Evolutionary conservation across 2,888 invertebrate species (phyloP), one percentile per base, ranked within the genome.

Genomic region (Ferrisia virgata): DNA sequence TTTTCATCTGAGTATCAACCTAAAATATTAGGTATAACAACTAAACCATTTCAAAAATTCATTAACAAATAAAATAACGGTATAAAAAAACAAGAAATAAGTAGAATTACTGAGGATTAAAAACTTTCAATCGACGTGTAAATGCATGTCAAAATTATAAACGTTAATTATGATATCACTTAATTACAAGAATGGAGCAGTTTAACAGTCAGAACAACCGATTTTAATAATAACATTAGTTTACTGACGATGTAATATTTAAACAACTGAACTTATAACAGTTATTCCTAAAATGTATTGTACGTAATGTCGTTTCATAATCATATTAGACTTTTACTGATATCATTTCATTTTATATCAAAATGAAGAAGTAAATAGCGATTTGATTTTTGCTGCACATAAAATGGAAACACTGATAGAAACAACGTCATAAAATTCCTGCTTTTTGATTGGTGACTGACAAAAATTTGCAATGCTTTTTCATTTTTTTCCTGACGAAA

Each of bases 91-190:
- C 13, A 2, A 15, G 22, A 25, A 25, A 28, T 28, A 64, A 64
- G 64, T 64, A 64, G 64, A 28, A 28, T 64, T 28, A 58, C 2
- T 13, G 8, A 53, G 0, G 5, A n/a, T 47, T 58, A 28, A 6
- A n/a, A 31, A 36, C n/a, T 25, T 6, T 28, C 22, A 33, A 15
- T 76, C 36, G 33, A 76, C 72, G 72, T 76, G 72, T 76, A 76
- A 76, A 76, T 36, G n/a, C 72, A 36, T 76, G 72, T 76, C 72
- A 33, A 36, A 18, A 36, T 76, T n/a, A 76, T 76, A 76, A 33
- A 76, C 72, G 72, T 76, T 76, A 36, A 36, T 33, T 58, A 39
- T 58, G 25, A 28, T 69, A 31, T 76, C 28, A 36, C 36, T 33
- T 36, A 28, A 28, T 28, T n/a, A 13, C 13, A 64, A 64, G 28